A percentile compares a stretch with the other conserved stretches of the same genome.
Conservation (phyloP, 2,113 vertebrate genomes). For the Mungos mungo region DNA sequence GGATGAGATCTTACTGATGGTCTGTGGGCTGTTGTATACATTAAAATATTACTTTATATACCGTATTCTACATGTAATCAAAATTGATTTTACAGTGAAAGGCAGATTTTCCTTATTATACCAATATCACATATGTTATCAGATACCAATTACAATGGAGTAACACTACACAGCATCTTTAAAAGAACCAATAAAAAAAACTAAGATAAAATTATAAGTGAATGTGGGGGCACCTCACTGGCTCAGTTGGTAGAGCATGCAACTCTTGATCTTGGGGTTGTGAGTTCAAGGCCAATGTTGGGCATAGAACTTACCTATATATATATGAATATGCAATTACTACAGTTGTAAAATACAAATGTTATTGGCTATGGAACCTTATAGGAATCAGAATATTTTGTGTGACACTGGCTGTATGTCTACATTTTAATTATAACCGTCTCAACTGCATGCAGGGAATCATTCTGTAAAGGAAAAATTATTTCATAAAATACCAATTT, state of each 20-base stretch:
- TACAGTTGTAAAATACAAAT: background rate
- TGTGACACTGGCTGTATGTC: background rate
- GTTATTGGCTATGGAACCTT: background rate
- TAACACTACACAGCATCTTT: background rate
- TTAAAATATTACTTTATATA: slow-evolving; percentile 65
- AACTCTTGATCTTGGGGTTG: background rate
- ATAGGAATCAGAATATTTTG: slow-evolving; percentile 3
- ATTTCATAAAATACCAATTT: background rate
- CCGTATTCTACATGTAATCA: slow-evolving; percentile 60
- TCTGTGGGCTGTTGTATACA: slow-evolving; percentile 57
- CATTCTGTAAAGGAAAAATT: background rate
- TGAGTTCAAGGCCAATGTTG: background rate
- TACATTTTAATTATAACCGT: background rate
- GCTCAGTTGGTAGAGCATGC: background rate
- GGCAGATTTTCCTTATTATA: slow-evolving; percentile 35
- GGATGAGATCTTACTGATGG: slow-evolving; percentile 74
- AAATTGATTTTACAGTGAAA: slow-evolving; percentile 60
- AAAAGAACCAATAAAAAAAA: slow-evolving; percentile 17
- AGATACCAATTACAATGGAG: slow-evolving; percentile 13
- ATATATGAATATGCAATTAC: background rate
- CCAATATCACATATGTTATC: background rate
- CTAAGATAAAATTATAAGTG: background rate
- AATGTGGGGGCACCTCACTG: background rate
- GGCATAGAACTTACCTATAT: background rate
- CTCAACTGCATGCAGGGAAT: background rate